Percentiles rank a stretch among this genome's conserved stretches.
These are phyloP conservation scores for Eutrigla gurnardus DNA, from an alignment of 2,797 vertebrate genomes.

Conservation along the genomic window DNA sequence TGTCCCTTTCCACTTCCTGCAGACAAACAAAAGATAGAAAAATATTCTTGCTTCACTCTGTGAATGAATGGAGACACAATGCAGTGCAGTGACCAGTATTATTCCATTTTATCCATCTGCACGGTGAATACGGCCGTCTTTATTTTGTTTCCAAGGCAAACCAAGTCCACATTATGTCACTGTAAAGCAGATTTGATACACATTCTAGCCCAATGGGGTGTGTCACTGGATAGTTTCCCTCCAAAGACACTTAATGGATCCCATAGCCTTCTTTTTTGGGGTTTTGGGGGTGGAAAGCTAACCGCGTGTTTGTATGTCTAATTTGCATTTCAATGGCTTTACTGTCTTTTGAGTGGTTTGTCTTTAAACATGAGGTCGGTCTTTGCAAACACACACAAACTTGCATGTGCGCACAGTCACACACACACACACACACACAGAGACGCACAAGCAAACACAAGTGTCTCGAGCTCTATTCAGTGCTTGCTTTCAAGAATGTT, in stretches of 20 bases:
- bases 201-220: conserved; percentile 54
- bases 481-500: conserved; percentile 62
- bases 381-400: conserved; percentile 65
- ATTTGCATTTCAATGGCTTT: conserved; percentile 76
- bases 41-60: conserved; percentile 44
- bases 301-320: conserved; percentile 71
- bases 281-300: conserved; percentile 57
- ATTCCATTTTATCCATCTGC: conserved; percentile 46
- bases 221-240: conserved; percentile 56
- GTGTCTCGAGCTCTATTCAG: conserved; percentile 49
- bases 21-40: conserved; percentile 66
- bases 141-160: conserved; percentile 40
- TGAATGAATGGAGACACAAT: conserved; percentile 43
- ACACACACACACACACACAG: conserved; percentile 1
- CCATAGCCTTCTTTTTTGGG: conserved; percentile 44
- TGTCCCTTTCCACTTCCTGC: conserved; percentile 67
- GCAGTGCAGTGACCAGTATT: conserved; percentile 39
- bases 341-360: conserved; percentile 76
- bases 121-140: conserved; percentile 39
- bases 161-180: conserved; percentile 54
- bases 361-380: conserved; percentile 76
- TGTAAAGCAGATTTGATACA: conserved; percentile 69
- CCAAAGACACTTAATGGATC: conserved; percentile 60
- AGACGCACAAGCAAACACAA: conserved; percentile 52
- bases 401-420: conserved; percentile 49